Conservation (phyloP, 2,797 vertebrate genomes). For the Oryzias dopingdopingensis region DNA sequence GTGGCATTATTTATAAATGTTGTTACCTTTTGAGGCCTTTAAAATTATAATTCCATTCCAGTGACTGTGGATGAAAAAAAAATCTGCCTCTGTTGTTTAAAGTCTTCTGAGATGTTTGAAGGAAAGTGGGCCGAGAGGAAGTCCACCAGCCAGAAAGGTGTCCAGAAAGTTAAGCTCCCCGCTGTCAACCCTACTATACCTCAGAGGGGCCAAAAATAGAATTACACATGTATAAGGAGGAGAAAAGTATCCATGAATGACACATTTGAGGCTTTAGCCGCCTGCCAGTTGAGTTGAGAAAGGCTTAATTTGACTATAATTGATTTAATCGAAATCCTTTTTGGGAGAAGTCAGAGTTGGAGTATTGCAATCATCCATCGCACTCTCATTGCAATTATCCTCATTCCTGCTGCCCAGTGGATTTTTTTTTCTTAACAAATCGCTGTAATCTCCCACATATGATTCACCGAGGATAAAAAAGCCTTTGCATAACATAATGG, state of each 20-base stretch:
- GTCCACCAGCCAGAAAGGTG: slow-evolving; percentile 9
- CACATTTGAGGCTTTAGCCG: slow-evolving; percentile 31
- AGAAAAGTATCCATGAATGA: slow-evolving; percentile 14
- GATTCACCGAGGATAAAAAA: slow-evolving; percentile 11
- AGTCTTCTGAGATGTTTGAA: background rate
- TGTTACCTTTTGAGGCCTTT: no score
- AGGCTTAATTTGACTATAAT: slow-evolving; percentile 50
- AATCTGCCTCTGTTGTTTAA: background rate
- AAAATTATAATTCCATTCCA: no score
- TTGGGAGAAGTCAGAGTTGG: slow-evolving; percentile 38
- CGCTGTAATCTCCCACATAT: slow-evolving; percentile 16
- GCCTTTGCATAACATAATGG: background rate
- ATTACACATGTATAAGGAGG: slow-evolving; percentile 15
- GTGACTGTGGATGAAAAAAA: slow-evolving; percentile 3
- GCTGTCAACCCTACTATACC: slow-evolving; percentile 21
- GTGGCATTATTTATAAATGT: no score
- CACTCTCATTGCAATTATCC: slow-evolving; percentile 33
- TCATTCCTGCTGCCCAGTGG: slow-evolving; percentile 25
- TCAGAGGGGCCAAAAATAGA: slow-evolving; percentile 44
- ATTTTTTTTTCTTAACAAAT: slow-evolving; percentile 30
- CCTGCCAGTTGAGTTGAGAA: slow-evolving; percentile 41
- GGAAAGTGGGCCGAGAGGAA: slow-evolving; percentile 16
- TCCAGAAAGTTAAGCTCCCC: slow-evolving; percentile 10
- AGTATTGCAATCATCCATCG: slow-evolving; percentile 40
- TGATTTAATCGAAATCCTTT: slow-evolving; percentile 43